phyloP scores from a whole-genome alignment of 2,113 vertebrate species.

The Psettodes erumei region DNA sequence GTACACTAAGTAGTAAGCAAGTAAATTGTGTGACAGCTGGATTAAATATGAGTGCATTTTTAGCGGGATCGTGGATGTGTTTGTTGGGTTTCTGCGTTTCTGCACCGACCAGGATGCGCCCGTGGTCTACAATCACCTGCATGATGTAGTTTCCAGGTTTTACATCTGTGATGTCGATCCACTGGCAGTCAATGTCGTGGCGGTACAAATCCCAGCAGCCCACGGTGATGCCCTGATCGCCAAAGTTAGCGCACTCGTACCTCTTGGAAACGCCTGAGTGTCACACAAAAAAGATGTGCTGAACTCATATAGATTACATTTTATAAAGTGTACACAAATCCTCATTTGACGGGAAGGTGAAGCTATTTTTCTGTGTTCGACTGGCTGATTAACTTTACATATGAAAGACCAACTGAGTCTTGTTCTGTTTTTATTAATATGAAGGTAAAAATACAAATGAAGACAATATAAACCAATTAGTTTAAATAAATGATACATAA shows the following conservation, averaged over 20 bases:
- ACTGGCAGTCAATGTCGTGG: slow-evolving; percentile 98
- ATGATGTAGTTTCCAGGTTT: slow-evolving; percentile 97
- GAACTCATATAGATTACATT: background rate
- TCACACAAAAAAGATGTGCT: background rate
- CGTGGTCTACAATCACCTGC: slow-evolving; percentile 83
- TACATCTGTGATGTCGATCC: slow-evolving; percentile 97
- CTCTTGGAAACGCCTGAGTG: slow-evolving; percentile 90
- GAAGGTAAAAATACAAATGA: too few species aligned
- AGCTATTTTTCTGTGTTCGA: background rate
- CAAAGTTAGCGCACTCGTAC: slow-evolving; percentile 98
- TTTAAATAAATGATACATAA: background rate
- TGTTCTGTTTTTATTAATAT: too few species aligned
- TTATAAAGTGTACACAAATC: background rate
- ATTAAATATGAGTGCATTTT: too few species aligned
- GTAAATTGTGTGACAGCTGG: too few species aligned
- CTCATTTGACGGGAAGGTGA: background rate
- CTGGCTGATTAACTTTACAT: background rate
- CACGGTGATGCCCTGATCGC: slow-evolving; percentile 97
- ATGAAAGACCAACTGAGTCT: too few species aligned
- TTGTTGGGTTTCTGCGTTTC: too few species aligned
- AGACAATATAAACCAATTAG: background rate
- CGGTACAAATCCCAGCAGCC: slow-evolving; percentile 98
- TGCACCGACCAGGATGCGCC: too few species aligned
- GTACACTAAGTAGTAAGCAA: too few species aligned
- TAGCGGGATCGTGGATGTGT: too few species aligned